Evolutionary conservation across 2,888 invertebrate species (phyloP), one percentile per base, ranked within the genome.

Genomic region (Serripes groenlandicus): DNA sequence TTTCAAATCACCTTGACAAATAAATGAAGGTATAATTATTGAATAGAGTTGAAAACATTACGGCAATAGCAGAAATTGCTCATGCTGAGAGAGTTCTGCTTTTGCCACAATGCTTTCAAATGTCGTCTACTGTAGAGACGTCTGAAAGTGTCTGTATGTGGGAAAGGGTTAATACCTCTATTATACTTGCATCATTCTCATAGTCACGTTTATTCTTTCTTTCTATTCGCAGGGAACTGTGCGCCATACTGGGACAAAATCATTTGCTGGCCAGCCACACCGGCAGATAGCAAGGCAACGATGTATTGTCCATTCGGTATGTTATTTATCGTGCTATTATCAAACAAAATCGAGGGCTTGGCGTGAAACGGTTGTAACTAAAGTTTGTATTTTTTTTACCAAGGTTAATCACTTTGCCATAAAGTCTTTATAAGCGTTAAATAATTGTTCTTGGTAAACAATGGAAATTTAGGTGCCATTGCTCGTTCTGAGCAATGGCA

Each of bases 241-340:
- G 75, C 83, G 18, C 85, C 90, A 4, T 75, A 83, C 3, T 86
- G 81, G 73, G 91, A 91, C 74, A 64, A 62, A 4, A 72, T 90
- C 0, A 34, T 83, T n/a, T 91, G 91, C 71, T 91, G 91, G 91
- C 88, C 88, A 23, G 85, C 88, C 0, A 89, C 90, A 0, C 83
- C 84, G 21, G 86, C 81, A 5, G 81, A 76, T 34, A 73, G 73
- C 18, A 81, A 73, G 9, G 76, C 81, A 7, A 66, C 35, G 28
- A 42, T 42, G 42, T 42, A 42, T 42, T 66, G 66, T 42, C 66
- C 66, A 7, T 26, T 66, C 37, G 66, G 66, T 66, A 42, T 28
- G 66, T 23, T 3, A 42, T 64, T 30, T n/a, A n/a, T n/a, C n/a
- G n/a, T n/a, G n/a, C n/a, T n/a, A n/a, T n/a, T n/a, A n/a, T n/a